A percentile compares a stretch with the other conserved stretches of the same genome.
These are phyloP conservation scores for Ostrea denselamellosa DNA, from an alignment of 1,140 invertebrate species.

Conservation along the genomic window DNA sequence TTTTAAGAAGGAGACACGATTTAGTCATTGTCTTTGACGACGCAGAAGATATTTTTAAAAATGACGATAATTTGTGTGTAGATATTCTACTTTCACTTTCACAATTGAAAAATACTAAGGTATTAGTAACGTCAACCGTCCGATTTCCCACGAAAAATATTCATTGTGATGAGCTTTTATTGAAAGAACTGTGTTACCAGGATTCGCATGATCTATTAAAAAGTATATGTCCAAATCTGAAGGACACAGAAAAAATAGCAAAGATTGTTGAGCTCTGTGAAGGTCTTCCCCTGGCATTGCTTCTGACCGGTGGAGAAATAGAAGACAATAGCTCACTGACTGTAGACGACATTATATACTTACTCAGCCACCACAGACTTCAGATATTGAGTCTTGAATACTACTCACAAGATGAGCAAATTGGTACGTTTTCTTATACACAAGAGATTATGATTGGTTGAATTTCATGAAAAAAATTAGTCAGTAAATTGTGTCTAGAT, in stretches of 20 bases:
- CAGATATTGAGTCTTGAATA: conserved; percentile 44
- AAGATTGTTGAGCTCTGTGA: conserved; percentile 46
- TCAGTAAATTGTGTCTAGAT: no score
- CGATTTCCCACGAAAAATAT: neutral
- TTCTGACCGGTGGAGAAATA: conserved; percentile 44
- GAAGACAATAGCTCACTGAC: conserved; percentile 17
- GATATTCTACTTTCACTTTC: conserved; percentile 18
- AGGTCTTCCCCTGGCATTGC: conserved; percentile 51
- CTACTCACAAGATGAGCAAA: conserved; percentile 43
- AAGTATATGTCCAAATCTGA: conserved; percentile 40
- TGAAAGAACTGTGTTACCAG: conserved; percentile 3
- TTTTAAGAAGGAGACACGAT: neutral
- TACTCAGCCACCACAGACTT: conserved; percentile 41
- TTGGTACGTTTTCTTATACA: neutral
- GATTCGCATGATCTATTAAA: conserved; percentile 45
- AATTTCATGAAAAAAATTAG: no score
- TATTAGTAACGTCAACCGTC: conserved; percentile 45
- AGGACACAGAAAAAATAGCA: conserved; percentile 24
- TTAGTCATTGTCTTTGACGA: conserved; percentile 46
- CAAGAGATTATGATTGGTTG: no score
- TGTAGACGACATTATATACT: conserved; percentile 35
- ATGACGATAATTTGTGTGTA: neutral
- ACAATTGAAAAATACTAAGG: conserved; percentile 34
- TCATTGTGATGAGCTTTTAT: neutral
- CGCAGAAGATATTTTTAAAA: conserved; percentile 49